Evolutionary conservation across 2,888 invertebrate species (phyloP), one percentile per base, ranked within the genome.

Genomic region (Glyphotaelius pellucidus): DNA sequence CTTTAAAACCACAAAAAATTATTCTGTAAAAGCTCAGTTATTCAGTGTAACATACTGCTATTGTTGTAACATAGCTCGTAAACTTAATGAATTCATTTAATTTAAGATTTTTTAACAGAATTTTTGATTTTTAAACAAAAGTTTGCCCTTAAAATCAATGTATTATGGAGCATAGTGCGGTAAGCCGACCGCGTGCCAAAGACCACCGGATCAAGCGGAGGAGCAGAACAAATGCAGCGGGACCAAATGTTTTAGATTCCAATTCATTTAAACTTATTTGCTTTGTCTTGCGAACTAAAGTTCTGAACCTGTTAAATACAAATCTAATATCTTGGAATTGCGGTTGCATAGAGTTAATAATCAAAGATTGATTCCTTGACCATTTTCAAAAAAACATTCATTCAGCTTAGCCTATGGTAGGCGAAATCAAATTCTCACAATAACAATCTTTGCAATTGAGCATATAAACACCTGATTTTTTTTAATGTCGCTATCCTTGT

Each of bases 101-200:
- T 25, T 67, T 5, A 19, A 19, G 3, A 7, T 19, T 67, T 19
- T n/a, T 25, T 25, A 67, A n/a, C 9, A 4, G 7, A 3, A 15
- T 47, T 47, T 52, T 4, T 19, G 19, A 67, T 3, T 15, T 15
- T 52, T 52, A 4, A 67, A 14, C 11, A 42, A 42, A 1, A 25
- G 5, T 25, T 67, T 67, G 9, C 1, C 7, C 9, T n/a, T n/a
- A 2, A 25, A 67, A n/a, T 67, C 67, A 25, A 7, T 67, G 7
- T 1, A 67, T 4, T 67, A 9, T 42, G 3, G 47, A 25, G 9
- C 67, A 67, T n/a, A 67, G 67, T 67, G 32, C 88, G 31, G 67
- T 38, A n/a, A 47, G 80, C 32, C 30, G 85, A 89, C 88, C 80
- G 91, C 89, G 52, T 88, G 88, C 80, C 80, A 80, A 89, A 38